Conservation (phyloP, 2,113 vertebrate genomes). For the Mandrillus leucophaeus region DNA sequence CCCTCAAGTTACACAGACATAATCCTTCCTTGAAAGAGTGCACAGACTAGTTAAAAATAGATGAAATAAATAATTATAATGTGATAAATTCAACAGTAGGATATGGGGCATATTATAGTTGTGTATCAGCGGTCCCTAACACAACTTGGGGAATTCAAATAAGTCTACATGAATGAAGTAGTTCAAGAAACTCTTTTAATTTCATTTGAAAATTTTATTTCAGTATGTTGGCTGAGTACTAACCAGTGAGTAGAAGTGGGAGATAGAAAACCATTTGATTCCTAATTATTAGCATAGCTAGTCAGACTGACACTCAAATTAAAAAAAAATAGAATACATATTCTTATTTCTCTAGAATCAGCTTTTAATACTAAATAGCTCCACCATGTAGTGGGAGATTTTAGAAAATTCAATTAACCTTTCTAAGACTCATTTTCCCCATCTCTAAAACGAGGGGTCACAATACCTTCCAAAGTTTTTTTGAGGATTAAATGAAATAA, state of each 20-base stretch:
- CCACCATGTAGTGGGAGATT: background rate
- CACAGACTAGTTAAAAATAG: background rate
- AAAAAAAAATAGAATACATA: background rate
- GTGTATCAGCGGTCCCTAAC: background rate
- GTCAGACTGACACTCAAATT: background rate
- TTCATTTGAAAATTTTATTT: background rate
- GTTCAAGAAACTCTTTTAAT: background rate
- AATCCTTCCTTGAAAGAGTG: background rate
- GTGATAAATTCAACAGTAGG: background rate
- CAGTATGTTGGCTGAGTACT: background rate
- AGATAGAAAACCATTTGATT: background rate
- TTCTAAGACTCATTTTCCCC: background rate
- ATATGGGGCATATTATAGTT: background rate
- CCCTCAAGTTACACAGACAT: constrained; percentile 42
- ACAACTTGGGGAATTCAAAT: background rate
- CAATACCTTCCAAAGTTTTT: background rate
- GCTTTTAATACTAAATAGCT: constrained; percentile 5
- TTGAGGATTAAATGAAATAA: background rate
- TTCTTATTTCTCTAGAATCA: background rate
- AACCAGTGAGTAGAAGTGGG: background rate
- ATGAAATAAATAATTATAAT: constrained; percentile 29
- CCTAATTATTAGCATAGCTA: background rate
- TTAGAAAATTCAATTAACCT: constrained; percentile 2
- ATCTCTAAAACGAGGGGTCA: background rate
- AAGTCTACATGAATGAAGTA: background rate